Base-by-base conservation (phyloP, 2,113 vertebrate genomes). In the Rhinopithecus roxellana region DNA sequence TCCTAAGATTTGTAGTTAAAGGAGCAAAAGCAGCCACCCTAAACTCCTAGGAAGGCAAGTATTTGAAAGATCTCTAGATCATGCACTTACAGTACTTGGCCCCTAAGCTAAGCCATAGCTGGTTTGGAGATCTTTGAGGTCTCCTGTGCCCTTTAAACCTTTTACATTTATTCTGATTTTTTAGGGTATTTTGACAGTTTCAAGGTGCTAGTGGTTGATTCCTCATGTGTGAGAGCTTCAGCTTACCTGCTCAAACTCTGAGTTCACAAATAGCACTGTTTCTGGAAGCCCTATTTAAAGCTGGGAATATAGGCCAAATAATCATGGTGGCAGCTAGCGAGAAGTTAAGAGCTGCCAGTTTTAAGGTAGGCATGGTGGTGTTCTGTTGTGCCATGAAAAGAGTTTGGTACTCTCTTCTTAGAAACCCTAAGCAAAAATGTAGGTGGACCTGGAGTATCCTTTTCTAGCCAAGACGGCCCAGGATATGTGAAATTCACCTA, bases 271-370 rank as follows among this genome's bases (percentile, higher is more conserved):
- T 69, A 78, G 45, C 61, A 67, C 93, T 97, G 45, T 96, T 97
- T 97, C 45, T 94, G 70, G 92, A 96, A 97, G 61, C 89, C 78
- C 38, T 93, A 38, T 94, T 84, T 94, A 87, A 59, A 96, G 70
- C 64, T 92, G 55, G 18, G 23, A 95, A n/a, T 93, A 70, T 30
- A 95, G 70, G 84, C 43, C 95, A 96, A 6, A n/a, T 30, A 38
- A 59, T 94, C 22, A 27, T 32, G 57, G 75, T 83, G 77, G 84
- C 25, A 86, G 91, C 59, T 40, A 72, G 61, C 77, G 61, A 95
- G 55, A 61, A 61, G 3, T 89, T 90, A 32, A 45, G 78, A 95
- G 38, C 90, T 57, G 13, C 50, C 43, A 10, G 17, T 40, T 43
- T 84, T 35, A 90, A n/a, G 20, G 7, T 20, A 32, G 77, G 48